Conservation (phyloP, 2,888 invertebrate species). For the Volucella zonaria region DNA sequence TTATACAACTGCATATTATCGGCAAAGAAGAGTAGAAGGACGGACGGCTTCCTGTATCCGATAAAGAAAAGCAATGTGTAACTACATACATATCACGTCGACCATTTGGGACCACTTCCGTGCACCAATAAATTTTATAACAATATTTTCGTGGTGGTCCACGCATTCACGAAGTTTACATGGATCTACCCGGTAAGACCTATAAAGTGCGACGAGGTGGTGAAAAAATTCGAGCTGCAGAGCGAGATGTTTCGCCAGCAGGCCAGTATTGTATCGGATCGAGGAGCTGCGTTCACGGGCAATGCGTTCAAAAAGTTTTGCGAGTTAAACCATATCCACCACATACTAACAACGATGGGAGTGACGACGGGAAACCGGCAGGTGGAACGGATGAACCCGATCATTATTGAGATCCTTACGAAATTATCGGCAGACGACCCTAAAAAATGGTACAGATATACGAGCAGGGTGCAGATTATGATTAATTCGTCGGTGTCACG, state of each 20-base stretch:
- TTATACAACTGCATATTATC: conserved; percentile 47
- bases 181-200: conserved; percentile 73
- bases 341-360: no score
- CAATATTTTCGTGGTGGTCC: conserved; percentile 76
- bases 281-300: conserved; percentile 79
- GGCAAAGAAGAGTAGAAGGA: conserved; percentile 75
- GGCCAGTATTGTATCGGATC: conserved; percentile 77
- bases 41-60: conserved; percentile 77
- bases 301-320: conserved; percentile 1
- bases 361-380: no score
- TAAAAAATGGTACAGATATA: no score
- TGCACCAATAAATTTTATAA: conserved; percentile 77
- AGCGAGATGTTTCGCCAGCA: conserved; percentile 79
- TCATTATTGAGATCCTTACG: no score
- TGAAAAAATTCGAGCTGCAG: conserved; percentile 76
- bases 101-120: conserved; percentile 78
- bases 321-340: no score
- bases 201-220: conserved; percentile 76
- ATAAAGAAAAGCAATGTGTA: conserved; percentile 78
- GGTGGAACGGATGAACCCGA: no score
- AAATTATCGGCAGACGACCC: no score
- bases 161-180: conserved; percentile 78
- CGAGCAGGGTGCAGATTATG: no score
- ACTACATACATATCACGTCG: conserved; percentile 77
- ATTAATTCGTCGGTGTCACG: no score